These are phyloP conservation scores for Poecilia velifera DNA, from an alignment of 2,797 vertebrate genomes.

Conservation along the genomic window DNA sequence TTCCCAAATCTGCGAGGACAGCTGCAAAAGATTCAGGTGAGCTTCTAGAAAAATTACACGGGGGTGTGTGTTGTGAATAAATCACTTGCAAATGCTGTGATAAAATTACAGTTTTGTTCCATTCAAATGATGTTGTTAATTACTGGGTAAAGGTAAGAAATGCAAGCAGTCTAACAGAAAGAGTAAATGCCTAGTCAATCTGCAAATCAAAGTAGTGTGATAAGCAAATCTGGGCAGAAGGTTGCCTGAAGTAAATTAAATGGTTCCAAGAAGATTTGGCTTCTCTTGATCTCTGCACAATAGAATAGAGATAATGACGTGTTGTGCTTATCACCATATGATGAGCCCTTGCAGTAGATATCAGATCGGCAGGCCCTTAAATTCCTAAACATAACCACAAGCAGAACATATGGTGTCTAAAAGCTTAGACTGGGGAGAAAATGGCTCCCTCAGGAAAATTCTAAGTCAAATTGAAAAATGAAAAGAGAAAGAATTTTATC, in stretches of 20 bases:
- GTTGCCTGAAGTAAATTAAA: constrained; percentile 32
- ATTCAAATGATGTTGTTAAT: neutral
- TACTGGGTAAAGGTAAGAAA: neutral
- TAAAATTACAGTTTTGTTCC: constrained; percentile 11
- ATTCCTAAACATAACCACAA: neutral
- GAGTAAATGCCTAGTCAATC: neutral
- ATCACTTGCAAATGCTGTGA: constrained; percentile 23
- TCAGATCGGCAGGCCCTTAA: neutral
- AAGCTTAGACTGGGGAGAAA: neutral
- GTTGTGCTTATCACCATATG: neutral
- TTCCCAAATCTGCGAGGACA: neutral
- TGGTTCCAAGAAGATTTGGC: constrained; percentile 31
- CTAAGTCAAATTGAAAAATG: neutral
- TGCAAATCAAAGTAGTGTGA: neutral
- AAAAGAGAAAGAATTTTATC: neutral
- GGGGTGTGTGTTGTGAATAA: constrained; percentile 10
- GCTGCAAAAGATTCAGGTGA: neutral
- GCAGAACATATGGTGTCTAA: neutral
- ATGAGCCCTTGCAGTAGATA: neutral
- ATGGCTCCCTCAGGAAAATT: neutral
- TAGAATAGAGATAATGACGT: neutral
- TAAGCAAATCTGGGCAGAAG: neutral
- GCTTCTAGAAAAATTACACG: neutral
- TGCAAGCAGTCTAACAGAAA: neutral
- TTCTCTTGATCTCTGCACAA: constrained; percentile 3